A percentile compares a stretch with the other conserved stretches of the same genome.
phyloP scores from a whole-genome alignment of 92 coral and sea anemone genomes.

The Porites lobata region DNA sequence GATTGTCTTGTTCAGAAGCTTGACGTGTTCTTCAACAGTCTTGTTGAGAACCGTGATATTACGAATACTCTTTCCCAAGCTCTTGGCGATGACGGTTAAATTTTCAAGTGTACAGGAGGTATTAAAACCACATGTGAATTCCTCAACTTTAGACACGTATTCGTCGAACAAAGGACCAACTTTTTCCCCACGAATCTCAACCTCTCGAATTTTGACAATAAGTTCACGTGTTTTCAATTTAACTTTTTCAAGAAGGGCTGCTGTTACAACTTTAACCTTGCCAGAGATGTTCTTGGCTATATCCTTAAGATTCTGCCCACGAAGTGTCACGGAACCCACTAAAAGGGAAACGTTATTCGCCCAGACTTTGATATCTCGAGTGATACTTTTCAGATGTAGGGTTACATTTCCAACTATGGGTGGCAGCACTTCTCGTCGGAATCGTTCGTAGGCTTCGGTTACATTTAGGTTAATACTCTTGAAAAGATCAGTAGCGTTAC shows the following conservation, averaged over 20 bases:
- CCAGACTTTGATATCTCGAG: slow-evolving; percentile 79
- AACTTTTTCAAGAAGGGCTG: slow-evolving; percentile 59
- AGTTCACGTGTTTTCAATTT: slow-evolving; percentile 63
- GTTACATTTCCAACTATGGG: slow-evolving; percentile 50
- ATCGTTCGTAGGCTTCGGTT: slow-evolving; percentile 13
- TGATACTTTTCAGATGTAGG: slow-evolving; percentile 70
- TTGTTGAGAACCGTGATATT: slow-evolving; percentile 68
- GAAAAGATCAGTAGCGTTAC: slow-evolving; percentile 46
- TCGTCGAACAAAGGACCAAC: slow-evolving; percentile 80
- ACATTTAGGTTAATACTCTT: slow-evolving; percentile 32
- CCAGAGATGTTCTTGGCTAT: slow-evolving; percentile 58
- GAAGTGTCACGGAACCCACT: slow-evolving; percentile 74
- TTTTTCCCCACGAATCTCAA: slow-evolving; percentile 78
- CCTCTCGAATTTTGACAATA: slow-evolving; percentile 68
- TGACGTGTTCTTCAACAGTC: slow-evolving; percentile 63
- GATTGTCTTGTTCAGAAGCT: slow-evolving; percentile 48
- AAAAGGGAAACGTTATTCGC: slow-evolving; percentile 74
- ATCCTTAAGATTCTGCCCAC: slow-evolving; percentile 64
- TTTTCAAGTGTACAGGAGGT: slow-evolving; percentile 80
- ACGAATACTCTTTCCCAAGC: slow-evolving; percentile 50
- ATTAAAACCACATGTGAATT: slow-evolving; percentile 80
- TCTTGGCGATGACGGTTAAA: slow-evolving; percentile 49
- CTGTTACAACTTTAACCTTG: slow-evolving; percentile 58
- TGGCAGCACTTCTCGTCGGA: slow-evolving; percentile 37
- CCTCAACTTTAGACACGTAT: slow-evolving; percentile 51